These are phyloP conservation scores for Eueremaeus valkanovi DNA, from an alignment of 2,888 invertebrate genomes.

Conservation along the genomic window DNA sequence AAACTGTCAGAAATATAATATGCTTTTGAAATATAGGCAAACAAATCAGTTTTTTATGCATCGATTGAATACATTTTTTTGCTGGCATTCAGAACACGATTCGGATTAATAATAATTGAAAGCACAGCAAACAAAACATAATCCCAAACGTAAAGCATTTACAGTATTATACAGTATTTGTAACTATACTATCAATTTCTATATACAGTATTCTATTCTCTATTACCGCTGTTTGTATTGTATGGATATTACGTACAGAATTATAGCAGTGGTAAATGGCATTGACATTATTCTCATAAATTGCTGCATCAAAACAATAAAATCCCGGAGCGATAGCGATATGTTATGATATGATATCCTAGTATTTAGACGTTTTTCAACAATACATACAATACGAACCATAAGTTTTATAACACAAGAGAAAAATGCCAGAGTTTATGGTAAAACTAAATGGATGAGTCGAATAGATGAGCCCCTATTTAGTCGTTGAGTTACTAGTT, in stretches of 20 bases:
- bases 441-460: not conserved
- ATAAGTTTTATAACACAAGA: not conserved
- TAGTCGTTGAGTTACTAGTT: not conserved
- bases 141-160: no score
- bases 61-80: no score
- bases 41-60: no score
- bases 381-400: no score
- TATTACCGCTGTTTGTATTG: not conserved
- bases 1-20: no score
- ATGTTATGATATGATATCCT: slow-evolving; percentile 3
- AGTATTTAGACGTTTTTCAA: not conserved
- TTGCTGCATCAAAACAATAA: not conserved
- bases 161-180: no score
- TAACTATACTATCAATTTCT: no score
- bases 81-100: no score
- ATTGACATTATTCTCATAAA: slow-evolving; percentile 4
- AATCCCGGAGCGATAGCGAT: not conserved
- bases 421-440: not conserved
- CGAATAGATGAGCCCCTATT: not conserved
- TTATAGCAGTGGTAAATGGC: not conserved
- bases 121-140: no score
- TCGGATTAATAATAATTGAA: no score
- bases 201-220: not conserved
- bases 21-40: no score
- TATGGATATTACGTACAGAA: not conserved